A percentile compares a stretch with the other conserved stretches of the same genome.
Evolutionary conservation across 2,797 vertebrate species (phyloP).

Genomic region (Cynodonichthys magdalenae): DNA sequence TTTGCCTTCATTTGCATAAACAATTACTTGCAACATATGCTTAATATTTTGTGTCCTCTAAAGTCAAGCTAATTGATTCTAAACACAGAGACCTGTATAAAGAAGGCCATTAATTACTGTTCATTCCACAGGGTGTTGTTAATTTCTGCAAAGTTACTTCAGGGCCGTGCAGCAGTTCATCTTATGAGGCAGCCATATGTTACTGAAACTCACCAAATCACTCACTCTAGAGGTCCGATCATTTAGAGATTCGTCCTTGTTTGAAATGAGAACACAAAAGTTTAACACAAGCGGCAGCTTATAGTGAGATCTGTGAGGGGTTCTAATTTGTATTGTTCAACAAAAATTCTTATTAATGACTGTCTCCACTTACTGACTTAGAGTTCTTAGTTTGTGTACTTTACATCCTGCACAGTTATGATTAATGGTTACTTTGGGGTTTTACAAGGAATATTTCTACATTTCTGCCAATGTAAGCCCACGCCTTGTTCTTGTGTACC

Average conservation of each 20-base stretch:
- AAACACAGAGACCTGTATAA: slow-evolving; percentile 18
- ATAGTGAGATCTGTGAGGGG: too few relatives aligned
- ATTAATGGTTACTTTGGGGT: slow-evolving; percentile 43
- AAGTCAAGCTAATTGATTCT: slow-evolving; percentile 27
- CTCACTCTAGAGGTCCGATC: not conserved
- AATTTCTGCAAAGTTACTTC: slow-evolving; percentile 9
- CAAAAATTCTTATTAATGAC: too few relatives aligned
- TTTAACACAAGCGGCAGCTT: too few relatives aligned
- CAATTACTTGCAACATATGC: slow-evolving; percentile 11
- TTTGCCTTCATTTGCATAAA: slow-evolving; percentile 16
- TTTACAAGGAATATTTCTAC: slow-evolving; percentile 36
- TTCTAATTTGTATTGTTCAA: too few relatives aligned
- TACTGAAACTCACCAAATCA: not conserved
- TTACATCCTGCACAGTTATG: slow-evolving; percentile 28
- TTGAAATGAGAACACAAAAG: too few relatives aligned
- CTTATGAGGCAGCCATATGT: not conserved
- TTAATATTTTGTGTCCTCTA: slow-evolving; percentile 14
- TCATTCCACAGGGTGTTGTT: slow-evolving; percentile 17
- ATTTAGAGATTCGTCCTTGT: not conserved
- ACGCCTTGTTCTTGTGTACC: slow-evolving; percentile 41
- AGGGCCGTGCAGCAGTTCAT: not conserved
- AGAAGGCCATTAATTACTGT: slow-evolving; percentile 30
- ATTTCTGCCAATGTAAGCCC: slow-evolving; percentile 46
- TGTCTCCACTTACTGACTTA: slow-evolving; percentile 19
- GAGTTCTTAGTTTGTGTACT: slow-evolving; percentile 16